These are phyloP conservation scores for Cydia strobilella DNA, from an alignment of 1,140 invertebrate genomes.

Conservation along the genomic window DNA sequence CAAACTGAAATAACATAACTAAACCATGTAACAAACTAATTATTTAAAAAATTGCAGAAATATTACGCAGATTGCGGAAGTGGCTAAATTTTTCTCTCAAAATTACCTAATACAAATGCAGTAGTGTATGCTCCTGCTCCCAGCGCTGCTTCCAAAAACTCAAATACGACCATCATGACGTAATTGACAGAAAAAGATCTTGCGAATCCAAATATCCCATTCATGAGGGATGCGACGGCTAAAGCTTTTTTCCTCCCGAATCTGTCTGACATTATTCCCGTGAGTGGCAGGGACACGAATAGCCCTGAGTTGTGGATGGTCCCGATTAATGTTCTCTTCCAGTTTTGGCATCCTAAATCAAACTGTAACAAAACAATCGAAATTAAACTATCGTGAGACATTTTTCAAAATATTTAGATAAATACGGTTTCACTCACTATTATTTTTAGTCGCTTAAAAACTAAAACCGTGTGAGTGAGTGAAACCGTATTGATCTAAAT, in stretches of 20 bases:
- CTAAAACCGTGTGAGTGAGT: too few relatives aligned
- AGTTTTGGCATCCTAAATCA: slow-evolving; percentile 78
- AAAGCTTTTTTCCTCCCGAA: slow-evolving; percentile 83
- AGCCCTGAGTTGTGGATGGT: slow-evolving; percentile 86
- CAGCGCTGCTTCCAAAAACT: slow-evolving; percentile 84
- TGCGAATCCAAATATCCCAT: slow-evolving; percentile 82
- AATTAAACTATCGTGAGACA: too few relatives aligned
- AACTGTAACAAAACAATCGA: slow-evolving; percentile 66
- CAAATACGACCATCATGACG: slow-evolving; percentile 82
- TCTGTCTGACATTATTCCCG: slow-evolving; percentile 84
- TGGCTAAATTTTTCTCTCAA: not conserved
- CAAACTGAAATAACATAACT: too few relatives aligned
- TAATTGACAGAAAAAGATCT: slow-evolving; percentile 85
- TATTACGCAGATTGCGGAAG: not conserved
- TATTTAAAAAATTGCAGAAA: not conserved
- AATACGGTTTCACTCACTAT: too few relatives aligned
- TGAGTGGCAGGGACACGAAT: slow-evolving; percentile 84
- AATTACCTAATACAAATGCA: slow-evolving; percentile 82
- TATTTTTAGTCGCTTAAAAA: too few relatives aligned
- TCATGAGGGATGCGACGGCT: slow-evolving; percentile 80
- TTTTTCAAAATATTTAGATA: too few relatives aligned
- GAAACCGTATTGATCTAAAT: too few relatives aligned
- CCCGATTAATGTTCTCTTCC: slow-evolving; percentile 86
- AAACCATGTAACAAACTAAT: too few relatives aligned
- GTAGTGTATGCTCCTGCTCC: slow-evolving; percentile 84